A percentile compares a stretch with the other conserved stretches of the same genome.
phyloP scores from a whole-genome alignment of 2,888 invertebrate genomes.

The Tetramorium bicarinatum region DNA sequence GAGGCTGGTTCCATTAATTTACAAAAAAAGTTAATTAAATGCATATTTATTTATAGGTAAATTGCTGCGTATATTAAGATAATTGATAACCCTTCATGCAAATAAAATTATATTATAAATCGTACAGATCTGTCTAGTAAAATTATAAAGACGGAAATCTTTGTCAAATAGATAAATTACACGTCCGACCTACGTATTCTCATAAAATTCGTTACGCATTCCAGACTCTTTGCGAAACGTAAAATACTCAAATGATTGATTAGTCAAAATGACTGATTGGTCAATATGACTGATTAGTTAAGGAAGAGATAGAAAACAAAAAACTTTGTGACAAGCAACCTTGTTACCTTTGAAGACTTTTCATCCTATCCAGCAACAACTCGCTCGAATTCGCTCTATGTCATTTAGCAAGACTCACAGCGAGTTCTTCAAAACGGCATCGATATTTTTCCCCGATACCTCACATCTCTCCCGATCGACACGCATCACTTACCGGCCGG shows the following conservation, averaged over 20 bases:
- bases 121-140: background rate
- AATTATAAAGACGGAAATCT: background rate
- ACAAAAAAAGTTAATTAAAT: background rate
- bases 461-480: conserved; percentile 25
- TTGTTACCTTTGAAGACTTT: too few species aligned
- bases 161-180: background rate
- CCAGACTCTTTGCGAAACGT: background rate
- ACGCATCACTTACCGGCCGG: conserved; percentile 89
- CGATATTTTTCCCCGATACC: background rate
- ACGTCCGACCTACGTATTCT: background rate
- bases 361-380: background rate
- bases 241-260: background rate
- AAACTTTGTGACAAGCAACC: background rate
- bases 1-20: background rate
- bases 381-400: background rate
- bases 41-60: background rate
- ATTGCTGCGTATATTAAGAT: background rate
- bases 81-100: background rate
- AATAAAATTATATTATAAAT: background rate
- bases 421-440: background rate
- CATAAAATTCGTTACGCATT: background rate
- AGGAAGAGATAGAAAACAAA: background rate
- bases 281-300: background rate
- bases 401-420: background rate
- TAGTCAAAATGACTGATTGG: background rate